Evolutionary conservation across 2,888 invertebrate genomes (phyloP).

Genomic region (Norana najaformis): DNA sequence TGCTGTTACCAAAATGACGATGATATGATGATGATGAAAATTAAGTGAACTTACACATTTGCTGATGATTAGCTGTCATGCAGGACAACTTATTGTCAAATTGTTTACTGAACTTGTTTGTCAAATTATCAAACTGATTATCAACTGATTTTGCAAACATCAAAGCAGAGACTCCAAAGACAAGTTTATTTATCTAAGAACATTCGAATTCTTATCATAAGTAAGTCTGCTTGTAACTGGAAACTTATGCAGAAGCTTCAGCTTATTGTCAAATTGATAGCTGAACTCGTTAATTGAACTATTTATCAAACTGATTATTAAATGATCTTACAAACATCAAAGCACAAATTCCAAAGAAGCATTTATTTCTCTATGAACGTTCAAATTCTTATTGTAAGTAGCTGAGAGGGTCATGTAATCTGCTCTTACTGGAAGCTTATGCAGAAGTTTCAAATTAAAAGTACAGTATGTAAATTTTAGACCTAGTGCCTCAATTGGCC

Average conservation of each 20-base stretch:
- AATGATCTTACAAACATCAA: neutral
- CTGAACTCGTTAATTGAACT: neutral
- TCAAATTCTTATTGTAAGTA: conserved; percentile 13
- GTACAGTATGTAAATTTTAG: neutral
- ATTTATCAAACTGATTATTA: neutral
- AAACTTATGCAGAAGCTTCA: no score
- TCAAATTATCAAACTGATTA: neutral
- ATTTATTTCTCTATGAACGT: neutral
- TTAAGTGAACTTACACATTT: neutral
- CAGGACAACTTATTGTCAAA: neutral
- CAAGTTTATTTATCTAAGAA: neutral
- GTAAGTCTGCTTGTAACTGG: no score
- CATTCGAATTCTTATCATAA: no score
- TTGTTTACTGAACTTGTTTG: neutral
- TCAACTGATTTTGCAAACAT: neutral
- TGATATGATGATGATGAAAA: neutral
- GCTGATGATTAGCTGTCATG: neutral
- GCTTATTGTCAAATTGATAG: neutral
- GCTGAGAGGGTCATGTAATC: neutral
- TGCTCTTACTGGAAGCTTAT: neutral
- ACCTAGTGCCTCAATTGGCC: neutral
- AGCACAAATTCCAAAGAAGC: neutral
- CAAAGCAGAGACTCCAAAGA: neutral
- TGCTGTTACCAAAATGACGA: no score
- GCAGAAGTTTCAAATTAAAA: neutral